phyloP scores from a whole-genome alignment of 2,113 vertebrate species.

The Ceyx melanurus region DNA sequence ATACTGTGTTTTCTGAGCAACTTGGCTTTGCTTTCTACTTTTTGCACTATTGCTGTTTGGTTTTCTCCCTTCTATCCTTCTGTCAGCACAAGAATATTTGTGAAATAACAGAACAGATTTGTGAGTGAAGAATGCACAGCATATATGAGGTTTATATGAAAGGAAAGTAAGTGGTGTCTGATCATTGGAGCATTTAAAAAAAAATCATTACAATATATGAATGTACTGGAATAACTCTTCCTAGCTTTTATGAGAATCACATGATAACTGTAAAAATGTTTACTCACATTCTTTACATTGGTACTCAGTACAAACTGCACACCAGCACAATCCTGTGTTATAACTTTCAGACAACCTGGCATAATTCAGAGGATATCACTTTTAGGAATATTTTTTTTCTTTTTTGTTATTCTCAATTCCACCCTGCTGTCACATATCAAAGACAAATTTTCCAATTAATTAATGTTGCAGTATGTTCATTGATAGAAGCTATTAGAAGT shows the following conservation, averaged over 20 bases:
- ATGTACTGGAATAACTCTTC: not conserved
- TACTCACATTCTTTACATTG: not conserved
- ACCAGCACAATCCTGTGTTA: not conserved
- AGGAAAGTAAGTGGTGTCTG: not conserved
- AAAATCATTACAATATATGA: not conserved
- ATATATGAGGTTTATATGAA: not conserved
- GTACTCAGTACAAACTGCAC: not conserved
- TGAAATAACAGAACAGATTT: not conserved
- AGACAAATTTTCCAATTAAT: not conserved
- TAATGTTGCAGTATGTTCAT: not conserved
- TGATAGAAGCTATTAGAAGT: not conserved
- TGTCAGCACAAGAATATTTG: not conserved
- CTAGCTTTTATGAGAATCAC: not conserved
- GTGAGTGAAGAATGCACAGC: not conserved
- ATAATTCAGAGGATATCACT: not conserved
- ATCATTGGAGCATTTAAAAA: not conserved
- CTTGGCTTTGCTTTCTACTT: not conserved
- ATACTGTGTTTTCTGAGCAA: not conserved
- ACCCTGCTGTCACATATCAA: not conserved
- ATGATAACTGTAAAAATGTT: not conserved
- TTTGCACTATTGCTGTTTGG: not conserved
- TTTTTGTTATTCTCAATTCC: not conserved
- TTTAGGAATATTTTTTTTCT: too few species aligned
- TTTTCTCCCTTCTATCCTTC: not conserved
- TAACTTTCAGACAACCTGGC: not conserved